Evolutionary conservation across 1,140 invertebrate genomes (phyloP), one percentile per base, ranked within the genome.

Genomic region (Drosophila pallidifrons): DNA sequence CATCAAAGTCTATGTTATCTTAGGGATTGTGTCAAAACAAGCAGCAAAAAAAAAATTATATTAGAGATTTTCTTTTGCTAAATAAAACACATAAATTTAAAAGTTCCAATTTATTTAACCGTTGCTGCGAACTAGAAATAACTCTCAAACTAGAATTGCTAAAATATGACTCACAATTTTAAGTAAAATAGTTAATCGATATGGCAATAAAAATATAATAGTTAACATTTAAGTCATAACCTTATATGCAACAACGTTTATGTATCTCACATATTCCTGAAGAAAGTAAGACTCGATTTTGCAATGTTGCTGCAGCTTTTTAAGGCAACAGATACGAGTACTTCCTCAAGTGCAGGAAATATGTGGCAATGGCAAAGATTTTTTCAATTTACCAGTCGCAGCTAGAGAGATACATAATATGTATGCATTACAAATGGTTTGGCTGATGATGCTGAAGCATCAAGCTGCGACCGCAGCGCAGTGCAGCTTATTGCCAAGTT

Each of bases 401-500:
- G 58, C 45, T 45, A 45, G 16, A n/a, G 6, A 35, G 54, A 46
- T 66, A 61, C 32, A 46, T 54, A 71, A 59, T 71, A 59, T 52
- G 30, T 59, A 46, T 72, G 38, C 51, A 43, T 28, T 55, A 54
- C 32, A 49, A 54, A 57, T 38, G 64, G 68, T 60, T 38, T 38
- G 35, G 6, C 10, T 8, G 35, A 8, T 38, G 35, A 10, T 10
- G 6, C 7, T 38, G 35, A 32, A 32, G 69, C 64, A 64, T 77
- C 73, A 65, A 69, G 41, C 51, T 51, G 63, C 51, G 51, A 41
- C 67, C 60, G 73, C 66, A 77, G 71, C 75, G 73, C 58, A 74
- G 71, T 25, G 73, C 66, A 74, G 71, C 75, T 80, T 69, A 69
- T 71, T 69, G 55, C 25, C 80, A 58, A 85, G 81, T 87, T 88